Evolutionary conservation across 2,888 invertebrate species (phyloP).

Genomic region (Dryocosmus kuriphilus): DNA sequence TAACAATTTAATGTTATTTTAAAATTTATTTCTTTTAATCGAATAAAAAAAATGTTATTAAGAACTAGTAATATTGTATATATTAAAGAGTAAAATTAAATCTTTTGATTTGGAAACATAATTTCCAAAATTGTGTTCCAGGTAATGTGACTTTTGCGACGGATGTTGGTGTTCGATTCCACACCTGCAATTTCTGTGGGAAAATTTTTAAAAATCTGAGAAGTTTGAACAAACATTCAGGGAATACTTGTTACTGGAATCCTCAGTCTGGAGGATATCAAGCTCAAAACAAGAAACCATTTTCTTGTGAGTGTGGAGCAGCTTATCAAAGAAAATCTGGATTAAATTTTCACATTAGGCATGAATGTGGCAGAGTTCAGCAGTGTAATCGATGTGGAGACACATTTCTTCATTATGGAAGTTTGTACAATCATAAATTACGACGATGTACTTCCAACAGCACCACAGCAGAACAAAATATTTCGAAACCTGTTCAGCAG

Average conservation of each 20-base stretch:
- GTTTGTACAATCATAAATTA: slow-evolving; percentile 58
- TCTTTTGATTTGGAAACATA: not conserved
- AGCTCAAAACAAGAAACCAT: slow-evolving; percentile 57
- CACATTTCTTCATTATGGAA: slow-evolving; percentile 63
- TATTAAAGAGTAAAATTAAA: not conserved
- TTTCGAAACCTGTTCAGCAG: not conserved
- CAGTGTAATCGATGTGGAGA: slow-evolving; percentile 62
- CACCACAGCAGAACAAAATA: slow-evolving; percentile 13
- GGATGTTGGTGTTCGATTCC: slow-evolving; percentile 43
- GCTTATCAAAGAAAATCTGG: slow-evolving; percentile 64
- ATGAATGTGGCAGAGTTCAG: slow-evolving; percentile 67
- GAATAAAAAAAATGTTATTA: not conserved
- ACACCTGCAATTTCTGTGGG: slow-evolving; percentile 61
- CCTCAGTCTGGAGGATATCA: slow-evolving; percentile 61
- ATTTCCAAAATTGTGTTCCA: slow-evolving; percentile 18
- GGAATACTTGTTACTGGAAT: slow-evolving; percentile 63
- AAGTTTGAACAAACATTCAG: slow-evolving; percentile 57
- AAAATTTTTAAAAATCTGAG: slow-evolving; percentile 60
- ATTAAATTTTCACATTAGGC: slow-evolving; percentile 66
- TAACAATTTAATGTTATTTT: not conserved
- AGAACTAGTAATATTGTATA: not conserved
- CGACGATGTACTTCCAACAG: slow-evolving; percentile 46
- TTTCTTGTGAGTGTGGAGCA: slow-evolving; percentile 65
- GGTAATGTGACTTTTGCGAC: not conserved
- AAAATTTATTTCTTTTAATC: not conserved